phyloP scores from a whole-genome alignment of 1,140 invertebrate species.

The Tetragnatha versicolor region DNA sequence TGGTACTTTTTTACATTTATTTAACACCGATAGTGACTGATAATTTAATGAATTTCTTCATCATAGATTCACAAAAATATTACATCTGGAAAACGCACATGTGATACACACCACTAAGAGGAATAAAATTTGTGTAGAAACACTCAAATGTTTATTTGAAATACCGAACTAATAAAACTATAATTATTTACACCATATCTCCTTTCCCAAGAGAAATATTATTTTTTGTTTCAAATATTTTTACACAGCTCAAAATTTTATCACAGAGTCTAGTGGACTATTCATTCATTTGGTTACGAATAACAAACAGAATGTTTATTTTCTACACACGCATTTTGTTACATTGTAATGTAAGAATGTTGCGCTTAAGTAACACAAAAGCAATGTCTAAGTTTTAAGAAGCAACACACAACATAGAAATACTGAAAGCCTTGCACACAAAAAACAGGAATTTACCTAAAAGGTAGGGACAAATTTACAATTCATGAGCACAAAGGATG shows the following conservation, averaged over 20 bases:
- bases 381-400: too few species aligned
- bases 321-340: too few species aligned
- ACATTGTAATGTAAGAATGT: too few species aligned
- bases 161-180: background rate
- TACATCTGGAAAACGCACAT: constrained; percentile 13
- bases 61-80: constrained; percentile 15
- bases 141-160: background rate
- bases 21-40: background rate
- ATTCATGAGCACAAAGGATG: too few species aligned
- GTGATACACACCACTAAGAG: background rate
- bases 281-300: too few species aligned
- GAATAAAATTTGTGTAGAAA: constrained; percentile 23
- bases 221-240: background rate
- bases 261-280: constrained; percentile 24
- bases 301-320: too few species aligned
- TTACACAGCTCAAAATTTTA: constrained; percentile 5
- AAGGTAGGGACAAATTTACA: too few species aligned
- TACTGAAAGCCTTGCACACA: too few species aligned
- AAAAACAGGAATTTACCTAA: too few species aligned
- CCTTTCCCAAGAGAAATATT: background rate
- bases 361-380: too few species aligned
- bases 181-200: background rate
- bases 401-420: too few species aligned
- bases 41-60: constrained; percentile 9
- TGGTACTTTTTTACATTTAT: constrained; percentile 19